phyloP scores from a whole-genome alignment of 2,888 invertebrate species.

The Artemia sp. region DNA sequence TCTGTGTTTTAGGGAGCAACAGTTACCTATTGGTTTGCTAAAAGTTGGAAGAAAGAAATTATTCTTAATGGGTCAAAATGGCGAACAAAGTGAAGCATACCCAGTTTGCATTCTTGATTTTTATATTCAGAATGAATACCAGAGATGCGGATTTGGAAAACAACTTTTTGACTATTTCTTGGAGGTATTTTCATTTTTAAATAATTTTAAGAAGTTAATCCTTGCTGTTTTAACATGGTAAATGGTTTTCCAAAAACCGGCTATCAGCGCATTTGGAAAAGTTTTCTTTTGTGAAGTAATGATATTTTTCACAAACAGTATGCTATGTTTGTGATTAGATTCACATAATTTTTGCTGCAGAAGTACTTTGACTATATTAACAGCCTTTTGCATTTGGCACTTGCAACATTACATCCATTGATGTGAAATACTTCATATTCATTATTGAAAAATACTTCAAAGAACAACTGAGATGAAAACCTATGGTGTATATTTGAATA shows the following conservation, averaged over 20 bases:
- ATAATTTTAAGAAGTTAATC: neutral
- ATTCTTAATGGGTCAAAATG: conserved; percentile 58
- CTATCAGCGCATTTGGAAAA: neutral
- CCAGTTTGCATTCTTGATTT: conserved; percentile 84
- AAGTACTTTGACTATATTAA: no score
- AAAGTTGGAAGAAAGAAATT: conserved; percentile 79
- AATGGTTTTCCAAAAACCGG: conserved; percentile 1
- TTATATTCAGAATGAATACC: conserved; percentile 64
- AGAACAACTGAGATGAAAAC: no score
- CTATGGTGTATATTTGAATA: no score
- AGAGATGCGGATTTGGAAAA: conserved; percentile 69
- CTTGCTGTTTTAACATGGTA: conserved; percentile 20
- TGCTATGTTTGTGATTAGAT: no score
- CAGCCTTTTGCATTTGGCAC: no score
- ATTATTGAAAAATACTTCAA: no score
- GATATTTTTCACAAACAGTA: neutral
- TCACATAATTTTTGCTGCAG: no score
- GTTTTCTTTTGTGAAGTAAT: neutral
- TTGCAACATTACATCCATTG: no score
- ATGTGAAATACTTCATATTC: no score
- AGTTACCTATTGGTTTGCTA: conserved; percentile 51
- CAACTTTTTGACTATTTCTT: conserved; percentile 73
- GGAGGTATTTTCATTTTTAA: conserved; percentile 38
- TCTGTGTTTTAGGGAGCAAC: no score
- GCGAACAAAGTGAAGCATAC: conserved; percentile 54